Percentiles rank a stretch among this genome's conserved stretches.
Evolutionary conservation across 2,888 invertebrate genomes (phyloP).

Genomic region (Agrochola litura): DNA sequence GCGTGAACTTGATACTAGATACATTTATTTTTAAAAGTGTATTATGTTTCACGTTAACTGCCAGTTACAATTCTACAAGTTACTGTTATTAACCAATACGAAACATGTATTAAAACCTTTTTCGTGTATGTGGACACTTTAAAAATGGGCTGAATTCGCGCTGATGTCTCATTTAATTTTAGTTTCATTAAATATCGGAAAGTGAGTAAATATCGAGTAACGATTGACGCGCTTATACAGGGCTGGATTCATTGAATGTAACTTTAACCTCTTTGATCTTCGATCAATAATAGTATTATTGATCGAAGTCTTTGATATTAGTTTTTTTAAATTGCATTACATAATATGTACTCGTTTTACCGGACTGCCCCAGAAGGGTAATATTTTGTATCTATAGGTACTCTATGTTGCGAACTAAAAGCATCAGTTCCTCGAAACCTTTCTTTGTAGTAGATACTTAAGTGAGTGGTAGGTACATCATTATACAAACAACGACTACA

Average conservation of each 20-base stretch:
- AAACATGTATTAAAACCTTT: slow-evolving; percentile 47
- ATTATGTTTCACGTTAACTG: slow-evolving; percentile 61
- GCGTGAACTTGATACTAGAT: slow-evolving; percentile 37
- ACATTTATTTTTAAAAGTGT: slow-evolving; percentile 61
- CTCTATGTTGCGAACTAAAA: not conserved
- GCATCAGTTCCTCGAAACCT: not conserved
- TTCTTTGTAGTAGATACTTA: slow-evolving; percentile 1
- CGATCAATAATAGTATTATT: too few relatives aligned
- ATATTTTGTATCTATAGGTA: not conserved
- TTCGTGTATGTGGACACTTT: slow-evolving; percentile 13
- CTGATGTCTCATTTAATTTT: slow-evolving; percentile 21
- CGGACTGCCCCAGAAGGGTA: not conserved
- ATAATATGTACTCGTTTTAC: not conserved
- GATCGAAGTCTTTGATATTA: too few relatives aligned
- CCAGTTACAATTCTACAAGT: slow-evolving; percentile 60
- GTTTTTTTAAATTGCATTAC: not conserved
- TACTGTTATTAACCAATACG: slow-evolving; percentile 58
- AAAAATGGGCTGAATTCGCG: slow-evolving; percentile 2
- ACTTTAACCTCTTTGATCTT: not conserved
- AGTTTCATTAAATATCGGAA: not conserved
- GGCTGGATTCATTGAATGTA: not conserved
- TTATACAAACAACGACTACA: slow-evolving; percentile 18
- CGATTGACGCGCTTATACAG: not conserved
- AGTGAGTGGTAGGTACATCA: not conserved
- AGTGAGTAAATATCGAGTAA: not conserved